These are phyloP conservation scores for Limosa lapponica DNA, from an alignment of 2,797 vertebrate species.

Conservation along the genomic window DNA sequence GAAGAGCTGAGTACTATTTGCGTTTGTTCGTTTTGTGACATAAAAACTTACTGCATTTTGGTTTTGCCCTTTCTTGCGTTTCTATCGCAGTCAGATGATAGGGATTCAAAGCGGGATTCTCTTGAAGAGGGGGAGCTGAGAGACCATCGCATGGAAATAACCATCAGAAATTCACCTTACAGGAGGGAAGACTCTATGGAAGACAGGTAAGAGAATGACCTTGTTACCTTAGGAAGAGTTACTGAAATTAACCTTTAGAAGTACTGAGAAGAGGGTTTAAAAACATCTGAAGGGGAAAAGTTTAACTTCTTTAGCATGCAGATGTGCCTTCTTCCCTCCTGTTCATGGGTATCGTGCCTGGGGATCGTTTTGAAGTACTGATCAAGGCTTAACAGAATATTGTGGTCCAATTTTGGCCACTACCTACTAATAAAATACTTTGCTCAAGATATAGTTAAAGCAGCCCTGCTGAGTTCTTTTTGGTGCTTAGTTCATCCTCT, in stretches of 20 bases:
- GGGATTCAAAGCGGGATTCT: slow-evolving; percentile 96
- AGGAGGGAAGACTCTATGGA: slow-evolving; percentile 93
- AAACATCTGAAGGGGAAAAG: background rate
- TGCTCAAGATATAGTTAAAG: background rate
- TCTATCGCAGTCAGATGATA: slow-evolving; percentile 90
- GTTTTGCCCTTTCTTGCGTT: background rate
- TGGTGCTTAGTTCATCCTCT: background rate
- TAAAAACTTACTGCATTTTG: background rate
- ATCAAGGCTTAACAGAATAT: background rate
- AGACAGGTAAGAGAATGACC: slow-evolving; percentile 82
- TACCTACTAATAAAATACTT: background rate
- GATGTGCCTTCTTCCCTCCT: background rate
- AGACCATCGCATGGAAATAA: slow-evolving; percentile 98
- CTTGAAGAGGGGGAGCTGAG: slow-evolving; percentile 98
- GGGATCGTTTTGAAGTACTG: background rate
- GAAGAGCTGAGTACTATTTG: background rate
- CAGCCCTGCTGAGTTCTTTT: background rate
- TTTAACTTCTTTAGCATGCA: background rate
- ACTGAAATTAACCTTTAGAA: background rate
- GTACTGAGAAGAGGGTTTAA: fast-evolving
- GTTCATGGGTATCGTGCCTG: fast-evolving
- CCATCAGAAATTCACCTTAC: slow-evolving; percentile 95
- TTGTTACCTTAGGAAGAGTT: too few relatives aligned
- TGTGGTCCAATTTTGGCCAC: background rate
- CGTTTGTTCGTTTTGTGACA: fast-evolving